A percentile compares a stretch with the other conserved stretches of the same genome.
Evolutionary conservation across 2,797 vertebrate genomes (phyloP).

Genomic region (Poliocrania exsul): DNA sequence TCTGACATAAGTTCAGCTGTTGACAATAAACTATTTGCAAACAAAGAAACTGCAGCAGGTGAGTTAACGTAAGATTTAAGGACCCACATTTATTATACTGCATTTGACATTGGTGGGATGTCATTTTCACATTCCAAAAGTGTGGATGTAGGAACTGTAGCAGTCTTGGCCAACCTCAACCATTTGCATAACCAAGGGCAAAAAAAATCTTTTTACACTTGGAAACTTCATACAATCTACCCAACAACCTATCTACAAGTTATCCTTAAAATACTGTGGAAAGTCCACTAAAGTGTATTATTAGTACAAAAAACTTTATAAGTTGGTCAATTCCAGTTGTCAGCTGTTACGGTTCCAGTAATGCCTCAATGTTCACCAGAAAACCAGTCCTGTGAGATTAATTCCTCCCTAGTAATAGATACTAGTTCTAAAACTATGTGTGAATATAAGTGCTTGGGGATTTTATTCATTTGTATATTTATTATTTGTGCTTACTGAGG

Average conservation of each 20-base stretch:
- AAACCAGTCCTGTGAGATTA: background rate
- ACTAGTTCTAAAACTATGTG: background rate
- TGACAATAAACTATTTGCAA: slow-evolving; percentile 92
- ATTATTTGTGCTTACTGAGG: background rate
- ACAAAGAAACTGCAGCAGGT: slow-evolving; percentile 88
- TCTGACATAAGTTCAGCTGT: slow-evolving; percentile 91
- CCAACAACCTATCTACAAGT: background rate
- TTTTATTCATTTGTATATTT: background rate
- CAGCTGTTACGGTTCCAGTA: background rate
- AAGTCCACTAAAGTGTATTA: background rate
- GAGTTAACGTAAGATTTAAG: slow-evolving; percentile 58
- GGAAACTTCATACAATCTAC: background rate
- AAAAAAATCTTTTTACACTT: background rate
- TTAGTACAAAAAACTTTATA: background rate
- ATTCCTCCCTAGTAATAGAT: background rate
- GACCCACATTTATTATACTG: background rate
- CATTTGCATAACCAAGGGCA: background rate
- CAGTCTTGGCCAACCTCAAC: background rate
- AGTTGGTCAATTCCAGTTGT: background rate
- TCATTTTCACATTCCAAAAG: background rate
- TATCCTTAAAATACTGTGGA: background rate
- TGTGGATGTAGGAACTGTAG: background rate
- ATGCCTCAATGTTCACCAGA: background rate
- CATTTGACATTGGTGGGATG: background rate
- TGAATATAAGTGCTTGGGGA: background rate